Evolutionary conservation across 2,113 vertebrate species (phyloP).

Genomic region (Paramisgurnus dabryanus): DNA sequence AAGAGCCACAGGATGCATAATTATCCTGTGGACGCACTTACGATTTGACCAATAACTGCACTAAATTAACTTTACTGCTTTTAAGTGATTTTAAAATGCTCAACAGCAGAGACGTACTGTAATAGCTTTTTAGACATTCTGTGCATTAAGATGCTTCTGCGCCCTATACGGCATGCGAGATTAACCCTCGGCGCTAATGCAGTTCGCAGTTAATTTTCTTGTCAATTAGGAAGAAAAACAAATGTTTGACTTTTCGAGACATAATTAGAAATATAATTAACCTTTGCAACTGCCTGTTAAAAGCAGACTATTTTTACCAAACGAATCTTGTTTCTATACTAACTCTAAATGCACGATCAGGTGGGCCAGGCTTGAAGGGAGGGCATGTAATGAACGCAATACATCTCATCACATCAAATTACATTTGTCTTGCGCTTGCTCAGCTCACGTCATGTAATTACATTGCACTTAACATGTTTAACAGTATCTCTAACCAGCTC

Average conservation of each 20-base stretch:
- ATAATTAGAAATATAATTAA: conserved; percentile 73
- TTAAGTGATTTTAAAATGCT: conserved; percentile 63
- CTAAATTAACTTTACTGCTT: conserved; percentile 49
- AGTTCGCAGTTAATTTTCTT: conserved; percentile 66
- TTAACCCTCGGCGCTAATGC: conserved; percentile 61
- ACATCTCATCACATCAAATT: conserved; percentile 45
- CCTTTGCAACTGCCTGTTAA: conserved; percentile 59
- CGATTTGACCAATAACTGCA: conserved; percentile 66
- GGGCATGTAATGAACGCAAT: conserved; percentile 46
- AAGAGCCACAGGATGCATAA: conserved; percentile 60
- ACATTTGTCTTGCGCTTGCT: conserved; percentile 44
- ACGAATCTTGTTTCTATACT: conserved; percentile 49
- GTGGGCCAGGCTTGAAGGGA: conserved; percentile 27
- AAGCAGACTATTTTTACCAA: conserved; percentile 55
- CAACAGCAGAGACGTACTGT: conserved; percentile 42
- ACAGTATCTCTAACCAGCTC: conserved; percentile 31
- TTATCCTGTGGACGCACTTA: conserved; percentile 62
- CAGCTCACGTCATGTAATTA: conserved; percentile 53
- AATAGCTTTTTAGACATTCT: conserved; percentile 67
- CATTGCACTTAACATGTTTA: conserved; percentile 37
- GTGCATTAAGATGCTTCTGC: conserved; percentile 63
- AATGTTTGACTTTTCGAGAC: conserved; percentile 71
- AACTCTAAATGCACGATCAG: conserved; percentile 35
- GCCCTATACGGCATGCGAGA: conserved; percentile 53
- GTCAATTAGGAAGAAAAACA: conserved; percentile 71